A percentile compares a stretch with the other conserved stretches of the same genome.
Conservation (phyloP, 2,888 invertebrate genomes). For the Mimumesa dahlbomi region DNA sequence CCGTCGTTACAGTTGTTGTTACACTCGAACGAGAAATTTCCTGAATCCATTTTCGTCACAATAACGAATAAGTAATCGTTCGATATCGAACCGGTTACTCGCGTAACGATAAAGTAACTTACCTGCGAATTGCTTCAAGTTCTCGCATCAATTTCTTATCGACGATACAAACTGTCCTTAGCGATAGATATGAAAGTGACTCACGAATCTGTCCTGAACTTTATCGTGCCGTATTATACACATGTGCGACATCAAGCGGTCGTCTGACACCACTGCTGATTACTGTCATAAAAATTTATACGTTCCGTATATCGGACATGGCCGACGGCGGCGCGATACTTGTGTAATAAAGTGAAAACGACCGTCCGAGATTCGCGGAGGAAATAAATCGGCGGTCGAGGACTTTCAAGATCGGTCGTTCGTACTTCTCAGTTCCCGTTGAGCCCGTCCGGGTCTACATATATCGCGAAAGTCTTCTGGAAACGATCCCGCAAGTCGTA, state of each 20-base stretch:
- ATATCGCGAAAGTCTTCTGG: conserved; percentile 73
- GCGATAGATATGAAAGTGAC: conserved; percentile 22
- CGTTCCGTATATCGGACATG: conserved; percentile 43
- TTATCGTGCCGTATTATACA: conserved; percentile 51
- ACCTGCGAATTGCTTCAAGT: no score
- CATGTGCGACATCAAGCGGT: conserved; percentile 41
- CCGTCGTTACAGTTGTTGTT: conserved; percentile 6
- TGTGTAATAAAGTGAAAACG: conserved; percentile 66
- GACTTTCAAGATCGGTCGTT: conserved; percentile 56
- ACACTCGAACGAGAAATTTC: conserved; percentile 6
- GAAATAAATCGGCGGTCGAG: conserved; percentile 61
- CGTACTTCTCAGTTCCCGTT: conserved; percentile 66
- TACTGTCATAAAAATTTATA: conserved; percentile 65
- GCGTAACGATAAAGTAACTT: no score
- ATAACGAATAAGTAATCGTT: conserved; percentile 25
- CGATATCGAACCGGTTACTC: neutral
- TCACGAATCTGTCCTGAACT: conserved; percentile 19
- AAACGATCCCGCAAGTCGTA: conserved; percentile 76
- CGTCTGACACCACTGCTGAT: conserved; percentile 53
- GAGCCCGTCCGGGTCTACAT: conserved; percentile 54
- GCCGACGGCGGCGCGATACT: conserved; percentile 48
- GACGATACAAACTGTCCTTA: conserved; percentile 1
- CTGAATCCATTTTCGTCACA: no score
- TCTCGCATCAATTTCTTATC: no score
- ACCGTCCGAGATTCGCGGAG: conserved; percentile 57